Conservation (phyloP, 2,888 invertebrate genomes). For the Zygogramma bicolorata region DNA sequence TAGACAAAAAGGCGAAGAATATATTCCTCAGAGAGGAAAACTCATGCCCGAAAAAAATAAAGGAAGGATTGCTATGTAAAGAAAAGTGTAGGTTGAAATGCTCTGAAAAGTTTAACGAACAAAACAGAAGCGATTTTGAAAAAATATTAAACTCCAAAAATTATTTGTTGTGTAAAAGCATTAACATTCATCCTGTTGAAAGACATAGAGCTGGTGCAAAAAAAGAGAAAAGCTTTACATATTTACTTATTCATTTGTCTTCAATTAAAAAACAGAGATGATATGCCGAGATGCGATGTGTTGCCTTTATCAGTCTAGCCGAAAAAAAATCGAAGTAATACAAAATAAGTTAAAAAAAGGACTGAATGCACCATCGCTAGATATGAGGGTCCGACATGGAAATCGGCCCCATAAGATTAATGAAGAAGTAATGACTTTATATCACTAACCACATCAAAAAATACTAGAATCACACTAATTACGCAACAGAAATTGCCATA, state of each 20-base stretch:
- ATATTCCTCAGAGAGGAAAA: not conserved
- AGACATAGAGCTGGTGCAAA: constrained; percentile 1
- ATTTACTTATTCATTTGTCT: not conserved
- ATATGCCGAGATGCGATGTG: constrained; percentile 13
- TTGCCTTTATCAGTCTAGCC: constrained; percentile 16
- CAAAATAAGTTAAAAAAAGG: constrained; percentile 19
- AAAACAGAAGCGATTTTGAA: not conserved
- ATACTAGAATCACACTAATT: constrained; percentile 34
- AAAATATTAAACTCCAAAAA: constrained; percentile 19
- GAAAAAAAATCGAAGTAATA: constrained; percentile 22
- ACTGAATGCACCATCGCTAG: constrained; percentile 14
- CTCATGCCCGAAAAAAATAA: not conserved
- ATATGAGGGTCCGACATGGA: constrained; percentile 19
- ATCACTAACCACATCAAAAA: constrained; percentile 18
- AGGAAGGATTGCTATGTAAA: not conserved
- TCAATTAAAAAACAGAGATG: not conserved
- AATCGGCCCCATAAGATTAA: constrained; percentile 26
- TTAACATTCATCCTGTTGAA: not conserved
- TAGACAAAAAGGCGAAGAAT: not conserved
- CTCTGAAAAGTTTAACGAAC: not conserved
- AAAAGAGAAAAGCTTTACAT: constrained; percentile 6
- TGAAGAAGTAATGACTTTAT: constrained; percentile 15
- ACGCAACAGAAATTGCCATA: constrained; percentile 29
- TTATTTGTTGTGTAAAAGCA: constrained; percentile 14
- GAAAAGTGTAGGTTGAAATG: not conserved